Base-by-base conservation (phyloP, 2,113 vertebrate genomes). In the Pseudopodoces humilis region DNA sequence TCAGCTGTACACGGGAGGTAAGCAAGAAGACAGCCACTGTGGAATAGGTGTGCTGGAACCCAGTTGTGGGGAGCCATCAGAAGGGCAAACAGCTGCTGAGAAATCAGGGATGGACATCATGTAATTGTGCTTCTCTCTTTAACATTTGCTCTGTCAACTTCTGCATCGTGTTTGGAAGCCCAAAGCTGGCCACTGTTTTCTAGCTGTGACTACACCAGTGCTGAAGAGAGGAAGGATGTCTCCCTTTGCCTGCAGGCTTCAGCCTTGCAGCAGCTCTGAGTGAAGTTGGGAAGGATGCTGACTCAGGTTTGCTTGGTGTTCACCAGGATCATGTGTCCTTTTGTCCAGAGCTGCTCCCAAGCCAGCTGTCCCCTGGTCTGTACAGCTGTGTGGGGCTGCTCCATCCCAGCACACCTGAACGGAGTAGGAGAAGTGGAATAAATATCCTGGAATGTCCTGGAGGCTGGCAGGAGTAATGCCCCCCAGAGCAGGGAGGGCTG, bases 391-490 rank as follows among this genome's bases (percentile, higher is more conserved):
- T 9, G 49, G 15, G 18, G 33, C 43, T 67, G 60, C 70, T 67
- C 43, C 35, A 24, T 9, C 25, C 60, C 79, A 15, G 27, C 15
- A 50, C 39, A 23, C 39, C 8, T 18, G 12, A 69, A 13, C 6
- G 41, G 41, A 20, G 22, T 15, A n/a, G 43, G 37, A 88, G 27
- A 3, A 33, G 15, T 23, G 56, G 30, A 79, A 46, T 59, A 70
- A 79, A 46, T 19, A 55, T 5, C 20, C 39, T 11, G 13, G 4
- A 10, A 4, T 4, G 17, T 6, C 23, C 6, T 25, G 31, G 22
- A 52, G 24, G 5, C 27, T 3, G 2, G 20, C 15, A 81, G 31
- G 1, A 22, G 6, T 30, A 19, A 49, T 1, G 0, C 30, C 11
- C 7, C 10, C 41, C n/a, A 56, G 33, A n/a, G 23, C 1, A 1